Conservation (phyloP, 2,113 vertebrate species). For the Tragulus kanchil region DNA sequence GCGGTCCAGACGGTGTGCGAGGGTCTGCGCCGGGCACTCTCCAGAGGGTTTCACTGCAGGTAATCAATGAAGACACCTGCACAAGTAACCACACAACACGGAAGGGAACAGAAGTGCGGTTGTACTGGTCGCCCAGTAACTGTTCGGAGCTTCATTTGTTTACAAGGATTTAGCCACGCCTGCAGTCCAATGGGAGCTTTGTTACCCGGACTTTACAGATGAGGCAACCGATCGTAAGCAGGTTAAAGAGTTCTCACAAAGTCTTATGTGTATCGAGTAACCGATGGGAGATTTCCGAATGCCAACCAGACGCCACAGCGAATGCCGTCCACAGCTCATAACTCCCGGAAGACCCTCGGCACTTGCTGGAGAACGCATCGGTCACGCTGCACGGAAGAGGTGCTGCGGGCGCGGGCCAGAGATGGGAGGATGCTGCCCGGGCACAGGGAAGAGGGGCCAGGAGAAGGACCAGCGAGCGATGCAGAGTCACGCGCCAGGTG, state of each 20-base stretch:
- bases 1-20: no score
- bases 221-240: accelerated
- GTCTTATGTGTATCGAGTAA: neutral
- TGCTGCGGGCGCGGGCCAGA: accelerated
- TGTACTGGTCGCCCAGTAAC: accelerated
- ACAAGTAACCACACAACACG: neutral
- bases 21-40: neutral
- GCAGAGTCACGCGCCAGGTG: neutral
- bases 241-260: neutral
- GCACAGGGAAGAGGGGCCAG: neutral
- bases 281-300: neutral
- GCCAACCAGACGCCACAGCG: no score
- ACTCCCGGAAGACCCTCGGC: no score
- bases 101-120: no score
- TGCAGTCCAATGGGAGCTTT: accelerated
- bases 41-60: accelerated
- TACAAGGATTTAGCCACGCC: accelerated
- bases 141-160: accelerated
- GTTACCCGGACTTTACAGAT: neutral
- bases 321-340: accelerated
- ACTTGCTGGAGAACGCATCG: neutral
- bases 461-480: neutral
- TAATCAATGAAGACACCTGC: neutral
- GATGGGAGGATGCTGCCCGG: accelerated
- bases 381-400: no score